Base-by-base conservation (phyloP, 2,888 invertebrate species). In the Monoplex corrugatus region DNA sequence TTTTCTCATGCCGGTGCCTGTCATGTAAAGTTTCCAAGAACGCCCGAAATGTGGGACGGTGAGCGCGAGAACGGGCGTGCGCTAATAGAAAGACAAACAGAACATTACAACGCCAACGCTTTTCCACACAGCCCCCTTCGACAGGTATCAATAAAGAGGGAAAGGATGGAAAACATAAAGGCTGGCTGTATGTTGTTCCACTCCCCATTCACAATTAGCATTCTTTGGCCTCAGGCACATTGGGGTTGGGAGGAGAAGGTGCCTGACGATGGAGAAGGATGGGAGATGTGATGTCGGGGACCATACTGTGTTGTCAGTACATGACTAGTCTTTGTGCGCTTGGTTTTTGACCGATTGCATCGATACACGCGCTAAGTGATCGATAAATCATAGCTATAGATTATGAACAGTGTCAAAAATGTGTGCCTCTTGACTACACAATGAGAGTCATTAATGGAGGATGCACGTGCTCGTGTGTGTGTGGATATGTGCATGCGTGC, bases 21-120 rank as follows among this genome's bases (percentile, higher is more conserved):
- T 86, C 86, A 86, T 68, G 68, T 40, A n/a, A 35, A 86, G 63
- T 86, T 86, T 86, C 86, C 68, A 63, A 68, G 86, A 86, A 86
- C 86, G 86, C 68, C 23, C 32, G 85, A 57, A 44, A 63, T 40
- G 85, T 35, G 28, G 63, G 38, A 19, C 28, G 63, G 63, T 1
- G 40, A 40, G 57, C 40, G 85, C 57, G n/a, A 23, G 82, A 45
- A 32, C 32, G n/a, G n/a, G n/a, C n/a, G 35, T 10, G 83, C 83
- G 84, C 84, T 84, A 84, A 84, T 84, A 84, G 84, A 84, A 84
- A 84, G 84, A 84, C 84, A 84, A 84, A 84, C 84, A 84, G 84
- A 45, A 16, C 84, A 50, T 23, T 80, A 80, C 40, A 38, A 80
- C 6, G 28, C 19, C 43, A 23, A 23, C 40, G 35, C 78, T 78